phyloP scores from a whole-genome alignment of 2,113 vertebrate genomes.

The Arenaria interpres region DNA sequence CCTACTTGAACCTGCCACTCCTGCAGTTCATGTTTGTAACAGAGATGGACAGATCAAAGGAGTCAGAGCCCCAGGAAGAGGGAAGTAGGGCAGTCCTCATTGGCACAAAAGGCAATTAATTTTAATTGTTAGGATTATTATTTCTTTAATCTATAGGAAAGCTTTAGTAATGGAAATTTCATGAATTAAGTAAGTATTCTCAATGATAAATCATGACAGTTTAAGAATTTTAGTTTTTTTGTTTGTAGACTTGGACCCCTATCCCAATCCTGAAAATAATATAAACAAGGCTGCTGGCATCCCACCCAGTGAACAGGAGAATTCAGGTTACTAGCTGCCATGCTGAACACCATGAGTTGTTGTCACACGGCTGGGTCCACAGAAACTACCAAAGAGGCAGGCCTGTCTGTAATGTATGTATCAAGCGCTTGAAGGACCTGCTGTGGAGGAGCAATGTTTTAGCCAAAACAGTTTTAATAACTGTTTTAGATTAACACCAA shows the following conservation, averaged over 20 bases:
- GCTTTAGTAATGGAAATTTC: conserved; percentile 40
- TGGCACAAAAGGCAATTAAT: conserved; percentile 39
- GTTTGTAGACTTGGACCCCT: not conserved
- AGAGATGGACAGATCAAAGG: conserved; percentile 66
- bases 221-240: not conserved
- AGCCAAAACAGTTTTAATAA: not conserved
- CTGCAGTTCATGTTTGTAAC: conserved; percentile 68
- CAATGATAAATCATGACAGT: not conserved
- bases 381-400: not conserved
- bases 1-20: conserved; percentile 52
- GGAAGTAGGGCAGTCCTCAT: conserved; percentile 11
- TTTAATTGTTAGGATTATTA: conserved; percentile 48
- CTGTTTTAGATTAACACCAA: not conserved
- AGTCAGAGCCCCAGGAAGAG: conserved; percentile 22
- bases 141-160: conserved; percentile 18
- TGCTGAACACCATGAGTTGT: not conserved
- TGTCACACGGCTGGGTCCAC: not conserved
- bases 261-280: not conserved
- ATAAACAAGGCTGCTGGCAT: not conserved
- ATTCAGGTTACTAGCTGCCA: not conserved
- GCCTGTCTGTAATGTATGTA: not conserved
- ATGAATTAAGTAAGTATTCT: conserved; percentile 19
- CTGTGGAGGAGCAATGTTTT: not conserved
- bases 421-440: not conserved
- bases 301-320: not conserved